These are phyloP conservation scores for Natrix natrix DNA, from an alignment of 2,797 vertebrate genomes.

Conservation along the genomic window DNA sequence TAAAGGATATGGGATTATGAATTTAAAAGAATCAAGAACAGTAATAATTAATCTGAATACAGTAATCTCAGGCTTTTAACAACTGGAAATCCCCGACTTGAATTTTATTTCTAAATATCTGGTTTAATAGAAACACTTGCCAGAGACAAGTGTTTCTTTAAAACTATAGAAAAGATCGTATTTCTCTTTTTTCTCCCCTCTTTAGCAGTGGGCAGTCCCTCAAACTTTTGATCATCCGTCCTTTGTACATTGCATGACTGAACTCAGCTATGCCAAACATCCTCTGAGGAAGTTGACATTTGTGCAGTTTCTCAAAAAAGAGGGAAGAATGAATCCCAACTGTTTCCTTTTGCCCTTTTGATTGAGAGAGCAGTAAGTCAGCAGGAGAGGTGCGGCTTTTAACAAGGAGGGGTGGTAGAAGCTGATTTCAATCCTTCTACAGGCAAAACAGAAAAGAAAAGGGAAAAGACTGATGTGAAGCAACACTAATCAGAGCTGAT, in stretches of 20 bases:
- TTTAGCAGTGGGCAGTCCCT: slow-evolving; percentile 74
- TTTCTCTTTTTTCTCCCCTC: slow-evolving; percentile 69
- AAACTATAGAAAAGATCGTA: slow-evolving; percentile 68
- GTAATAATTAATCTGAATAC: slow-evolving; percentile 10
- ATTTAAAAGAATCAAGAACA: background rate
- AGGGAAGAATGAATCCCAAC: slow-evolving; percentile 69
- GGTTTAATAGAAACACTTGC: slow-evolving; percentile 53
- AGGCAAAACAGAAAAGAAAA: slow-evolving; percentile 41
- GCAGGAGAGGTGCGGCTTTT: slow-evolving; percentile 71
- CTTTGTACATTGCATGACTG: slow-evolving; percentile 73
- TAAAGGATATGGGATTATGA: background rate
- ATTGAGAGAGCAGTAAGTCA: slow-evolving; percentile 75
- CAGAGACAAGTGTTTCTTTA: slow-evolving; percentile 62
- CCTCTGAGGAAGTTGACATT: slow-evolving; percentile 78
- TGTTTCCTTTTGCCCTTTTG: slow-evolving; percentile 76
- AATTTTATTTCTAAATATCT: slow-evolving; percentile 41
- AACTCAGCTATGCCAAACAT: slow-evolving; percentile 76
- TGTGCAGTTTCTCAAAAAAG: slow-evolving; percentile 71
- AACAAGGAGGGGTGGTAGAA: slow-evolving; percentile 64
- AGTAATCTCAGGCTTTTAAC: slow-evolving; percentile 18
- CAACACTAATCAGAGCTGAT: slow-evolving; percentile 63
- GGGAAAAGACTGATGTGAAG: slow-evolving; percentile 53
- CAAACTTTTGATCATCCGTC: slow-evolving; percentile 77
- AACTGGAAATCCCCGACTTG: slow-evolving; percentile 27
- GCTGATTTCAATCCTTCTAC: slow-evolving; percentile 67